A percentile compares a stretch with the other conserved stretches of the same genome.
These are phyloP conservation scores for Lonchura striata DNA, from an alignment of 2,113 vertebrate species.

Conservation along the genomic window DNA sequence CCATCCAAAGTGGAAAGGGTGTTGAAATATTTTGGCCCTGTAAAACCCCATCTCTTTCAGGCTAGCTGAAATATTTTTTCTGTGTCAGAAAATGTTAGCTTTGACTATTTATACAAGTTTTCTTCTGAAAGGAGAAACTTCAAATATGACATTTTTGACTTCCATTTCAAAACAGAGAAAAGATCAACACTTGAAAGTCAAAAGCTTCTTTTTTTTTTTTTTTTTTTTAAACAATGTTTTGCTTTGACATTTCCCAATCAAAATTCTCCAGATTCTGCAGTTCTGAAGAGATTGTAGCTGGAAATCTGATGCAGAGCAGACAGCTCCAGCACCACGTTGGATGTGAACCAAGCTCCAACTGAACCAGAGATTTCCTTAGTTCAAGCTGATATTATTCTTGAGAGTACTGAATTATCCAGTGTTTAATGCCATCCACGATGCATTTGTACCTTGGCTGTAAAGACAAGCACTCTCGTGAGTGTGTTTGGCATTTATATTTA, in stretches of 20 bases:
- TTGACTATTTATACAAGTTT: conserved; percentile 36
- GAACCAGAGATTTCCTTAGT: not conserved
- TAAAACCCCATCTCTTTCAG: not conserved
- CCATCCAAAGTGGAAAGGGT: not conserved
- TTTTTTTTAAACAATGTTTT: not conserved
- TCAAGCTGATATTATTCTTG: not conserved
- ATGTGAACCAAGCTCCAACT: not conserved
- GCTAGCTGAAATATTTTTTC: conserved; percentile 1
- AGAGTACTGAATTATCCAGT: not conserved
- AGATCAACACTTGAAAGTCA: not conserved
- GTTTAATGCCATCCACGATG: not conserved
- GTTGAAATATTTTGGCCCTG: conserved; percentile 13
- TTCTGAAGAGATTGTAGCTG: not conserved
- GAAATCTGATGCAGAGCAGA: not conserved
- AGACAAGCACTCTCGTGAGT: not conserved
- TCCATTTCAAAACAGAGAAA: conserved; percentile 36
- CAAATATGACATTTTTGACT: not conserved
- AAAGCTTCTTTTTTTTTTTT: not conserved
- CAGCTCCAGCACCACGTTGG: not conserved
- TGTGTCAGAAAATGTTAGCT: conserved; percentile 39
- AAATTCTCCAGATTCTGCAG: not conserved
- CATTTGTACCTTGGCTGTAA: not conserved
- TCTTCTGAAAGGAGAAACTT: conserved; percentile 1
- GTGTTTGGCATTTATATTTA: not conserved
- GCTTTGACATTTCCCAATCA: not conserved